These are phyloP conservation scores for Polia nebulosa DNA, from an alignment of 2,888 invertebrate species.

Conservation along the genomic window DNA sequence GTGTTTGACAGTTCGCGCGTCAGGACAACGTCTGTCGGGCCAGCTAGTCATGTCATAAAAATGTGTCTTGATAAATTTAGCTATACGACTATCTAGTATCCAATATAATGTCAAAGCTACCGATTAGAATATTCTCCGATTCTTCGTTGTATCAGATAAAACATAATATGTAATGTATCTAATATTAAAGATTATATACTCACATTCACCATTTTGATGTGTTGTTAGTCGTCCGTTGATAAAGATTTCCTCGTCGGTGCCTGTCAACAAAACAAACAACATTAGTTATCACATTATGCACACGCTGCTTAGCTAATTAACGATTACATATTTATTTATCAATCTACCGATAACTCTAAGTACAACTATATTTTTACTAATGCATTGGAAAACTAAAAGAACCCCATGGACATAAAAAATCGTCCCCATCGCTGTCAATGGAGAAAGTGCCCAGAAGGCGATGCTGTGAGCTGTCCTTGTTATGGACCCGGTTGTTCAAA, in stretches of 20 bases:
- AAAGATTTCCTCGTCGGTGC: conserved; percentile 29
- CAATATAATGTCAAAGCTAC: neutral
- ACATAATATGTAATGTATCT: neutral
- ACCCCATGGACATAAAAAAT: neutral
- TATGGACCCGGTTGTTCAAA: too few species aligned
- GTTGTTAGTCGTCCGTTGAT: conserved; percentile 17
- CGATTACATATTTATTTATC: conserved; percentile 20
- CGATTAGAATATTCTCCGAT: neutral
- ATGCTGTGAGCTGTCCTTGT: too few species aligned
- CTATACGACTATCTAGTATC: too few species aligned
- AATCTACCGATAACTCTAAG: conserved; percentile 8
- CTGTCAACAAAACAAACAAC: conserved; percentile 56
- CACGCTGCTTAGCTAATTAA: conserved; percentile 28
- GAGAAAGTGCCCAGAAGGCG: neutral
- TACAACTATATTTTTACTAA: neutral
- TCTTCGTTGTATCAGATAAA: neutral
- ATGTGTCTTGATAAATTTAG: too few species aligned
- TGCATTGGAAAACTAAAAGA: neutral
- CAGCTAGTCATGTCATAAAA: too few species aligned
- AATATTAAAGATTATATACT: conserved; percentile 51
- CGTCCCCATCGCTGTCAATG: neutral
- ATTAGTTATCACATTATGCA: conserved; percentile 21
- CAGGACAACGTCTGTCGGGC: too few species aligned
- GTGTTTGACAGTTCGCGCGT: too few species aligned
- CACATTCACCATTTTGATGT: conserved; percentile 73